Conservation (phyloP, 1,140 invertebrate genomes). For the Drosophila pruinosa region DNA sequence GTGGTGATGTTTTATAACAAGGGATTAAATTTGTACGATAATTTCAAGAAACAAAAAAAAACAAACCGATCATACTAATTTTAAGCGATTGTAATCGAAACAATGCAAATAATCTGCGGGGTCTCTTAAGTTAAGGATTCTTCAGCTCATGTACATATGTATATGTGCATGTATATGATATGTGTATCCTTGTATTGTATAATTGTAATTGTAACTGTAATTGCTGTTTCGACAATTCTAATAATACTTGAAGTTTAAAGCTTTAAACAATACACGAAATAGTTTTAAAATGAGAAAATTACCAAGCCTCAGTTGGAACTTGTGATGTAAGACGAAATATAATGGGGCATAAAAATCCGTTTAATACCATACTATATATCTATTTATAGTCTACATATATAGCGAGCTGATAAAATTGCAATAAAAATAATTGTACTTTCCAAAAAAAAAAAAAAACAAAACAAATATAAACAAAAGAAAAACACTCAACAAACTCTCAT, state of each 20-base stretch:
- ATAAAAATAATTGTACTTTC: constrained; percentile 28
- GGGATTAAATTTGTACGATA: constrained; percentile 71
- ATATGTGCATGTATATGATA: constrained; percentile 46
- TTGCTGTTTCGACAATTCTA: constrained; percentile 40
- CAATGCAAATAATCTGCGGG: constrained; percentile 41
- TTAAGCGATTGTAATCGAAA: constrained; percentile 30
- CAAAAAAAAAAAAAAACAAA: constrained; percentile 20
- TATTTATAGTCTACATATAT: constrained; percentile 27
- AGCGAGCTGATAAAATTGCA: constrained; percentile 28
- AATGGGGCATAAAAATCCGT: constrained; percentile 3
- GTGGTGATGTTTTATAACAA: constrained; percentile 64
- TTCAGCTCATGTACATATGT: constrained; percentile 7
- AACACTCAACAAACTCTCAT: constrained; percentile 16
- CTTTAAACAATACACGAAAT: constrained; percentile 13
- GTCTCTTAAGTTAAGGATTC: constrained; percentile 27
- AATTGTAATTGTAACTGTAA: constrained; percentile 61
- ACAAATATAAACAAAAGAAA: constrained; percentile 16
- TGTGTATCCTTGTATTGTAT: constrained; percentile 41
- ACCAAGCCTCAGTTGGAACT: constrained; percentile 33
- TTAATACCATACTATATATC: neutral
- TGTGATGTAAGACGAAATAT: constrained; percentile 34
- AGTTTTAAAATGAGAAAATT: constrained; percentile 9
- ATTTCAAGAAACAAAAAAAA: constrained; percentile 50
- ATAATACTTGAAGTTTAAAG: constrained; percentile 10
- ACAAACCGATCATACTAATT: constrained; percentile 25